Evolutionary conservation across 2,113 vertebrate species (phyloP).

Genomic region (Leptocoma aspasia): DNA sequence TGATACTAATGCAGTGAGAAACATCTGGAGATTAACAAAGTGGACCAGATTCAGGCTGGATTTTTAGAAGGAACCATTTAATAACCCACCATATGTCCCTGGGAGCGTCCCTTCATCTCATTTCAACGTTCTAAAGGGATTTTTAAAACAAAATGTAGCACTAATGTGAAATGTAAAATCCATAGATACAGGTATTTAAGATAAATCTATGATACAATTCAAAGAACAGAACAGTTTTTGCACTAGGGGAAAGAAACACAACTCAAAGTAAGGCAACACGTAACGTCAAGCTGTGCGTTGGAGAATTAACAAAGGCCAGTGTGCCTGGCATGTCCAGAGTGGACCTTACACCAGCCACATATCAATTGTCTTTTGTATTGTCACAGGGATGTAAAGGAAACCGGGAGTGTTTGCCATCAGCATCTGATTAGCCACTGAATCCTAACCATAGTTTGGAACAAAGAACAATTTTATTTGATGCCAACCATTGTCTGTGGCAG

Average conservation of each 20-base stretch:
- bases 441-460: conserved; percentile 28
- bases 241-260: neutral
- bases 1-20: neutral
- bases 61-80: neutral
- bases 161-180: neutral
- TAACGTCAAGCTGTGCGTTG: neutral
- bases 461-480: conserved; percentile 20
- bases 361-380: neutral
- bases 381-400: neutral
- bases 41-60: neutral
- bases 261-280: neutral
- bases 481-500: neutral
- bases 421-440: conserved; percentile 31
- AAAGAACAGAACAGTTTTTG: neutral
- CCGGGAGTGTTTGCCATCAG: neutral
- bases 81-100: neutral
- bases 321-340: neutral
- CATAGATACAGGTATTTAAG: neutral
- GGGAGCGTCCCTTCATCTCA: neutral
- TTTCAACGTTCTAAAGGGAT: neutral
- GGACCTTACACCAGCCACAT: neutral
- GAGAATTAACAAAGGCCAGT: neutral
- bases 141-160: neutral
- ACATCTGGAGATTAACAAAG: neutral
- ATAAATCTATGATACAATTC: neutral